These are phyloP conservation scores for Carposina sasakii DNA, from an alignment of 1,140 invertebrate genomes.

Conservation along the genomic window DNA sequence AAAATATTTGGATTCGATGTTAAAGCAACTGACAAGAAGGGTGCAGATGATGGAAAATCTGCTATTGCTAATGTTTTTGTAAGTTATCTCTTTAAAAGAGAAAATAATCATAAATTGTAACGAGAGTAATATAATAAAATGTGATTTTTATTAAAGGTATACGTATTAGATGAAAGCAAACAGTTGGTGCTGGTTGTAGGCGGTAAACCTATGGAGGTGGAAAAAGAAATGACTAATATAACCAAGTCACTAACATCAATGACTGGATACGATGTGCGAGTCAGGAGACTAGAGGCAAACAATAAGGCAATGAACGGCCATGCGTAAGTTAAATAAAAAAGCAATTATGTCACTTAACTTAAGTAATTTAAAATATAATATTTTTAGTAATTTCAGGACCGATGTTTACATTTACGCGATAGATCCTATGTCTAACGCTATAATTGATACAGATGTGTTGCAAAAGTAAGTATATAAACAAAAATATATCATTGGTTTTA, in stretches of 20 bases:
- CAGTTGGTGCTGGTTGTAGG: conserved; percentile 85
- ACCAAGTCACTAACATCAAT: conserved; percentile 79
- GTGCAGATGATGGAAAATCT: conserved; percentile 84
- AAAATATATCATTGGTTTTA: no score
- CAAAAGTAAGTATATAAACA: conserved; percentile 79
- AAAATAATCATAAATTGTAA: not conserved
- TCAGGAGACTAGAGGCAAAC: conserved; percentile 85
- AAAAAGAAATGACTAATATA: conserved; percentile 80
- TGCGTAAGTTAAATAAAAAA: conserved; percentile 83
- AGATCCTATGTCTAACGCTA: conserved; percentile 83
- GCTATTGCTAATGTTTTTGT: conserved; percentile 89
- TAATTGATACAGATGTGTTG: conserved; percentile 85
- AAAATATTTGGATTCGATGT: conserved; percentile 89
- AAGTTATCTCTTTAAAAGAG: conserved; percentile 65
- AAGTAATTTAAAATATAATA: conserved; percentile 4
- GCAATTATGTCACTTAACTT: conserved; percentile 4
- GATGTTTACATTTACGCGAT: conserved; percentile 90
- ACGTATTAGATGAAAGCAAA: conserved; percentile 85
- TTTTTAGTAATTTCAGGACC: conserved; percentile 75
- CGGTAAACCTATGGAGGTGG: conserved; percentile 82
- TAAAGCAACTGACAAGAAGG: conserved; percentile 86
- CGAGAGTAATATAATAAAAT: not conserved
- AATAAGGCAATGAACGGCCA: conserved; percentile 69
- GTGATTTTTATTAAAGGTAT: conserved; percentile 74
- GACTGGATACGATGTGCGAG: conserved; percentile 83